Conservation (phyloP, 2,888 invertebrate species). For the Limulus polyphemus region DNA sequence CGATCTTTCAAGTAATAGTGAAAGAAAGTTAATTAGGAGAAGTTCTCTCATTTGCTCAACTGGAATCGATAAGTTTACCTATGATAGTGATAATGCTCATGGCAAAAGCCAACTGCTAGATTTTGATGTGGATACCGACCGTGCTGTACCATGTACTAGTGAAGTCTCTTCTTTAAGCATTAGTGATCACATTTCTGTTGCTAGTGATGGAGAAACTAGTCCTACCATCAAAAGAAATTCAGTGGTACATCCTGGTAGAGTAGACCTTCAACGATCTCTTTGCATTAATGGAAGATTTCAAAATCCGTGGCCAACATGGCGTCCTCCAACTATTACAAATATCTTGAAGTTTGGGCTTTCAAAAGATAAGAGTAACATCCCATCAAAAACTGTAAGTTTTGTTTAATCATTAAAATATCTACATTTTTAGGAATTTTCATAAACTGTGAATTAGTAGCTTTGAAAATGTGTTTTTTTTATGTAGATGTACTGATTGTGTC, state of each 20-base stretch:
- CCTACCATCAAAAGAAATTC: conserved; percentile 24
- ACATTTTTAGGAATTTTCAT: too few species aligned
- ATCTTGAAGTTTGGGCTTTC: conserved; percentile 25
- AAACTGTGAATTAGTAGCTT: too few species aligned
- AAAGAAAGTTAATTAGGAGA: conserved; percentile 12
- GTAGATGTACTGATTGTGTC: too few species aligned
- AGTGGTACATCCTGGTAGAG: conserved; percentile 23
- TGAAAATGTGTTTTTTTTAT: too few species aligned
- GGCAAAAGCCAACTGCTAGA: too few species aligned
- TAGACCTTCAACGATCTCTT: conserved; percentile 27
- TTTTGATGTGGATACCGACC: not conserved
- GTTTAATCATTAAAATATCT: not conserved
- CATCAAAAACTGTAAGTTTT: conserved; percentile 22
- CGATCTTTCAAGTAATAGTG: conserved; percentile 3
- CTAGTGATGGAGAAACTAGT: conserved; percentile 1
- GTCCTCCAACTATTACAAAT: conserved; percentile 20
- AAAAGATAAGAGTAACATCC: conserved; percentile 26
- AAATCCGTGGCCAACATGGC: conserved; percentile 34
- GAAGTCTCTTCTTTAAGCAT: not conserved
- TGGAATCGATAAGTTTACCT: conserved; percentile 24
- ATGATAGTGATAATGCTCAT: conserved; percentile 19
- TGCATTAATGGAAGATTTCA: conserved; percentile 30
- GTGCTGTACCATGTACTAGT: too few species aligned
- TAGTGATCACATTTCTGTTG: conserved; percentile 3
- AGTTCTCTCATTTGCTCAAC: conserved; percentile 23